Evolutionary conservation across 1,140 invertebrate genomes (phyloP), one percentile per base, ranked within the genome.

Genomic region (Euura saliciscinereae): DNA sequence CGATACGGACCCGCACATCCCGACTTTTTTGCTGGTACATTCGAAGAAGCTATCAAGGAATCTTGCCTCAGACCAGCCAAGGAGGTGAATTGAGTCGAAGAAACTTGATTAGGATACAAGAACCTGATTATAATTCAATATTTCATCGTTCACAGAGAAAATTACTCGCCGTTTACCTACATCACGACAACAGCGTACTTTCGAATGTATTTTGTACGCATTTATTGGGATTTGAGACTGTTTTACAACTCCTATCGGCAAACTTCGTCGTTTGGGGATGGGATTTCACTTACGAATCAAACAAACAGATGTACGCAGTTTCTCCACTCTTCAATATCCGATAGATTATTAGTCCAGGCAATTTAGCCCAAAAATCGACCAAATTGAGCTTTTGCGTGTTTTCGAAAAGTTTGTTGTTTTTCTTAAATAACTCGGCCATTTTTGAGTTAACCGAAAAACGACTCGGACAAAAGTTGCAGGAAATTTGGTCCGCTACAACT

Each of bases 181-280:
- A 99, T 84, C 96, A 98, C 84, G 97, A 98, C 86, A 92, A 91
- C 45, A 98, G 96, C 79, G 96, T 99, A 69, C 88, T 97, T 75
- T 93, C 96, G 66, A 98, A 99, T 88, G 96, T 99, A 74, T 99
- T 98, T 90, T 99, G 97, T 87, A 97, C 96, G 71, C 95, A 98
- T 85, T 89, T 97, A 71, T 88, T 99, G 72, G 96, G 96, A 84
- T 94, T 93, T 78, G 96, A 98, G 82, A 94, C 94, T 66, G 93
- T 98, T 68, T 91, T 97, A 68, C 93, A 96, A 84, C 94, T 94
- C 74, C 90, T 99, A 45, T 92, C 93, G 69, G 91, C 91, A 44
- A 97, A 97, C 89, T 98, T 98, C 87, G 87, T 98, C 43, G 91
- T 97, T 0, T 99, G 96, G 92, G 97, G 96, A 68, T 99, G 97